Evolutionary conservation across 2,797 vertebrate species (phyloP), one percentile per base, ranked within the genome.

Genomic region (Cephalopachus bancanus): DNA sequence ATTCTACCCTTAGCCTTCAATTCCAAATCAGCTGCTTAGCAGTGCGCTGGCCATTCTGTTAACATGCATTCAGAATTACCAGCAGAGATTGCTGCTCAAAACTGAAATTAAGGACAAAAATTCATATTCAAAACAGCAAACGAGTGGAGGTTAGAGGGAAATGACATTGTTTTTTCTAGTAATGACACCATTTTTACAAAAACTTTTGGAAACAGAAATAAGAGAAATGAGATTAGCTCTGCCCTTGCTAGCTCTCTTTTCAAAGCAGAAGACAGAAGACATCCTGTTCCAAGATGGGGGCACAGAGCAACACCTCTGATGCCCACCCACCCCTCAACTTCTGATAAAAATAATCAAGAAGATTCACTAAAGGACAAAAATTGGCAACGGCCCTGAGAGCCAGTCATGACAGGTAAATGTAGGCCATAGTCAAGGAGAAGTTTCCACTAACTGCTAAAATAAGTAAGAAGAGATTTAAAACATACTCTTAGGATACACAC

Each of bases 81-180:
- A 83, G 57, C 33, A 84, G 57, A 62, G 19, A 57, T 0, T 19
- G 17, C 59, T 72, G 75, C 74, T 94, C 78, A 60, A 49, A 86
- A 84, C 59, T 85, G 26, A 92, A 97, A 93, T 91, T 83, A 30
- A 93, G 53, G n/a, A 75, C 64, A 81, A 37, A 78, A 88, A 60
- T 75, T 60, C 95, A 89, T n/a, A 57, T 37, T 55, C 74, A 10
- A 87, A 88, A 78, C 10, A 94, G 72, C 60, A 91, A 59, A 86
- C 51, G 33, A 81, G 75, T 95, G 51, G 76, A 90, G 55, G 44
- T 81, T 37, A 85, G 12, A 74, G 20, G 79, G 55, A 92, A 93
- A 92, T 57, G 65, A 17, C 49, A 49, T 30, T 15, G 17, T 22
- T 75, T 92, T 89, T 64, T 80, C 78, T 85, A 59, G 44, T 83